Conservation (phyloP, 2,113 vertebrate genomes). For the Corythornis madagascariensis region DNA sequence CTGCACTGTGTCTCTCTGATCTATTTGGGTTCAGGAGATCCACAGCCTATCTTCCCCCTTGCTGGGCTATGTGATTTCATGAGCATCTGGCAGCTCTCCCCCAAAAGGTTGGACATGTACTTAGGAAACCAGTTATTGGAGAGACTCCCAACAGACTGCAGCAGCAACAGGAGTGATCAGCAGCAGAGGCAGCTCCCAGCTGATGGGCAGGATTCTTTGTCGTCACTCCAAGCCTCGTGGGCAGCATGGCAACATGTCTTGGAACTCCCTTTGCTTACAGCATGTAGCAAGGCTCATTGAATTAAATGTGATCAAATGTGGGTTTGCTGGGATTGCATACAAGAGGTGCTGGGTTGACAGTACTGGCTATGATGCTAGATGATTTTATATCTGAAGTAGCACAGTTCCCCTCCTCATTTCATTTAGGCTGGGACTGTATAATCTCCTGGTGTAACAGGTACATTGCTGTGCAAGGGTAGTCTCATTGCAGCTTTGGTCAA, state of each 20-base stretch:
- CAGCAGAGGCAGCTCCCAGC: neutral
- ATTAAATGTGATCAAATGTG: neutral
- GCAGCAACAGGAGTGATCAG: neutral
- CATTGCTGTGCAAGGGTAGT: neutral
- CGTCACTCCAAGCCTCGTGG: neutral
- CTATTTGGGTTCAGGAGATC: neutral
- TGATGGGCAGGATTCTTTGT: neutral
- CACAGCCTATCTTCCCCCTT: neutral
- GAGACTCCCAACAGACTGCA: neutral
- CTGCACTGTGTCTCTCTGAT: neutral
- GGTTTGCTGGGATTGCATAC: neutral
- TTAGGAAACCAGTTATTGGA: neutral
- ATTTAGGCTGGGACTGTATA: neutral
- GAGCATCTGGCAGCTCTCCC: neutral
- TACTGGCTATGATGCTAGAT: neutral
- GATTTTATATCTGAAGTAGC: neutral
- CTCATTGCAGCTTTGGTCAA: neutral
- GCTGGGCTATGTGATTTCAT: neutral
- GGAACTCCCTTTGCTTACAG: neutral
- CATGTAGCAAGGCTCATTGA: neutral
- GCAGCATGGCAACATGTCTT: neutral
- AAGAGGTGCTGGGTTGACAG: neutral
- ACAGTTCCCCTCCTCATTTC: neutral
- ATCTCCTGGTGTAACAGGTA: neutral
- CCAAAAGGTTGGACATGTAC: neutral